Conservation (phyloP, 2,113 vertebrate species). For the Dipodomys stephensi region DNA sequence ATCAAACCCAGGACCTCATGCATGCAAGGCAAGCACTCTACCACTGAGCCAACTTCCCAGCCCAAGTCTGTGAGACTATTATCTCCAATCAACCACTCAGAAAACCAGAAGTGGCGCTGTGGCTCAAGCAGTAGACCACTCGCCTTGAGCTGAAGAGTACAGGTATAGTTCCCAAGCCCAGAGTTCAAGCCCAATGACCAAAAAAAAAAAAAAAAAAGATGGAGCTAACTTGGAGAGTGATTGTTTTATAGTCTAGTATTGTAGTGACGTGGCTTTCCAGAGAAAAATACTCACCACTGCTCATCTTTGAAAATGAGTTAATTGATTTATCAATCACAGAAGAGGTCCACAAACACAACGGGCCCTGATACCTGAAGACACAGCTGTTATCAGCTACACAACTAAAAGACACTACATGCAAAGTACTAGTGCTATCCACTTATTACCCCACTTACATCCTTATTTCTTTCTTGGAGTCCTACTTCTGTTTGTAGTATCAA, state of each 20-base stretch:
- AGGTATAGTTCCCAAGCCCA: no score
- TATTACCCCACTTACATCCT: constrained; percentile 68
- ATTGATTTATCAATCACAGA: constrained; percentile 48
- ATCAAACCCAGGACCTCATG: no score
- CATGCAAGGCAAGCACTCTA: no score
- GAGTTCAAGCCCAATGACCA: no score
- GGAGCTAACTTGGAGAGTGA: constrained; percentile 75
- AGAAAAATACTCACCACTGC: neutral
- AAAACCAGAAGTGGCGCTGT: no score
- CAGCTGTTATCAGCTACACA: constrained; percentile 65
- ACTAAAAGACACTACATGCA: constrained; percentile 69
- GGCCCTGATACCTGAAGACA: constrained; percentile 56
- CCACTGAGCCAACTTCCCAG: no score
- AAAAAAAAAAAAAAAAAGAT: no score
- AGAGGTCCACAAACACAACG: neutral
- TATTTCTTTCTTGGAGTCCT: constrained; percentile 70
- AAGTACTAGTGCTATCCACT: constrained; percentile 68
- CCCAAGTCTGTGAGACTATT: no score
- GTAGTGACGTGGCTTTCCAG: constrained; percentile 36
- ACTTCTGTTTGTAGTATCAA: constrained; percentile 74
- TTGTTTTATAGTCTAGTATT: constrained; percentile 64
- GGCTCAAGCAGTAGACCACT: no score
- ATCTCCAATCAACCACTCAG: no score
- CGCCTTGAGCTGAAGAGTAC: no score
- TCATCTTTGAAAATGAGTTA: constrained; percentile 34